A percentile compares a stretch with the other conserved stretches of the same genome.
Conservation (phyloP, 2,888 invertebrate genomes). For the Lasioglossum malachurum region DNA sequence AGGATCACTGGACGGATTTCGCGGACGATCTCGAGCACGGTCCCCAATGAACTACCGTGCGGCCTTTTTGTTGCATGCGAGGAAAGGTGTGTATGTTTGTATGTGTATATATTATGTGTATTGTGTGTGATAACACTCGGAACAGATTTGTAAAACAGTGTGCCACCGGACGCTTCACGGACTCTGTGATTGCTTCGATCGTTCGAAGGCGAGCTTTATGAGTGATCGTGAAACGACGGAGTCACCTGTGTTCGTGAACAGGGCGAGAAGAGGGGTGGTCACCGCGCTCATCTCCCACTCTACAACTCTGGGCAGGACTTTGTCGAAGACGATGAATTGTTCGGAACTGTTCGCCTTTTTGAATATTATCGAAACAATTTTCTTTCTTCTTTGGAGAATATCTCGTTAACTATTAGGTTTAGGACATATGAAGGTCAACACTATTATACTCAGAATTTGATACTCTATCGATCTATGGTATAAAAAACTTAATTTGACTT, state of each 20-base stretch:
- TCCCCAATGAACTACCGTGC: not conserved
- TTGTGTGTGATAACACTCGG: not conserved
- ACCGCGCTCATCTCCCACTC: conserved; percentile 55
- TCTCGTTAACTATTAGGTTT: too few species aligned
- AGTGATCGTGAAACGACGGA: conserved; percentile 65
- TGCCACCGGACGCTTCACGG: conserved; percentile 45
- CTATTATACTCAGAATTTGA: too few species aligned
- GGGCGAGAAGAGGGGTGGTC: conserved; percentile 67
- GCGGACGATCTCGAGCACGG: not conserved
- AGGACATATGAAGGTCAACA: too few species aligned
- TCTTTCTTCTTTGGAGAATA: too few species aligned
- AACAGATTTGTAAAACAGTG: conserved; percentile 12
- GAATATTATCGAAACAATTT: too few species aligned
- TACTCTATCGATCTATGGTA: too few species aligned
- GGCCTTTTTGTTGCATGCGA: not conserved
- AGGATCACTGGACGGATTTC: not conserved
- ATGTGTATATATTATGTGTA: too few species aligned
- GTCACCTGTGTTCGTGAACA: conserved; percentile 59
- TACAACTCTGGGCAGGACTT: conserved; percentile 39
- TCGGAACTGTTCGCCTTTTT: not conserved
- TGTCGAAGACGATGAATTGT: conserved; percentile 11
- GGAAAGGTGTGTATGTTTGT: not conserved
- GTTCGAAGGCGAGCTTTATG: conserved; percentile 66
- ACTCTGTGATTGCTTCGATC: conserved; percentile 53
- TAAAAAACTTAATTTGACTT: too few species aligned